phyloP scores from a whole-genome alignment of 2,888 invertebrate species.

The Unio delphinus region DNA sequence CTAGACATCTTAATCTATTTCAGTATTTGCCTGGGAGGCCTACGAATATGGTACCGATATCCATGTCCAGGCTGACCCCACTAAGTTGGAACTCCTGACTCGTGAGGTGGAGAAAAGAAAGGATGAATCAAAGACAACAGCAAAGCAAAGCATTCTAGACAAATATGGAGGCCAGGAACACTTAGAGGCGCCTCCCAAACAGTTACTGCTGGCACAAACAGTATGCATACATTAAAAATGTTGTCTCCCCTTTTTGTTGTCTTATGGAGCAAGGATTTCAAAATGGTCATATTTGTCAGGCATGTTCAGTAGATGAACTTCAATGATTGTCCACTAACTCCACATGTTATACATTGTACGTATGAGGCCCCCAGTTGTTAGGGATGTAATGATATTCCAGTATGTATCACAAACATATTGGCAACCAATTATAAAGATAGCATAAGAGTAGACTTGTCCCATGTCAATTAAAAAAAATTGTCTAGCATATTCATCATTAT shows the following conservation, averaged over 20 bases:
- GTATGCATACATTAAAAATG: constrained; percentile 47
- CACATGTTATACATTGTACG: too few relatives aligned
- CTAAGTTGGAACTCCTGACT: constrained; percentile 92
- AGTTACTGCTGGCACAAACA: constrained; percentile 92
- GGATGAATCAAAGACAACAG: constrained; percentile 89
- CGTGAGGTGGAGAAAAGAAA: constrained; percentile 92
- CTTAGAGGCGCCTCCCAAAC: constrained; percentile 85
- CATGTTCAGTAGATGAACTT: too few relatives aligned
- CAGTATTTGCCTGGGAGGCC: constrained; percentile 97
- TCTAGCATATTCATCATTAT: too few relatives aligned
- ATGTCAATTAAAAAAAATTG: too few relatives aligned
- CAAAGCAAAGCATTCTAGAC: constrained; percentile 85
- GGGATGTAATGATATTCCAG: too few relatives aligned
- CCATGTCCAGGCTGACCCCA: constrained; percentile 93
- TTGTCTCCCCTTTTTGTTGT: background rate
- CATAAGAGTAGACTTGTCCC: too few relatives aligned
- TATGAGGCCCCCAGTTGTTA: too few relatives aligned
- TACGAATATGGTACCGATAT: constrained; percentile 77
- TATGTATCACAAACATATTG: too few relatives aligned
- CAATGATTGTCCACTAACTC: too few relatives aligned
- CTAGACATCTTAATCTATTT: constrained; percentile 10
- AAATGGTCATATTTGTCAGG: background rate
- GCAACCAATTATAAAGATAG: too few relatives aligned
- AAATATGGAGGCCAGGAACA: constrained; percentile 97
- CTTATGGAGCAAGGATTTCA: background rate